Conservation (phyloP, 2,113 vertebrate species). For the Xiphophorus couchianus region DNA sequence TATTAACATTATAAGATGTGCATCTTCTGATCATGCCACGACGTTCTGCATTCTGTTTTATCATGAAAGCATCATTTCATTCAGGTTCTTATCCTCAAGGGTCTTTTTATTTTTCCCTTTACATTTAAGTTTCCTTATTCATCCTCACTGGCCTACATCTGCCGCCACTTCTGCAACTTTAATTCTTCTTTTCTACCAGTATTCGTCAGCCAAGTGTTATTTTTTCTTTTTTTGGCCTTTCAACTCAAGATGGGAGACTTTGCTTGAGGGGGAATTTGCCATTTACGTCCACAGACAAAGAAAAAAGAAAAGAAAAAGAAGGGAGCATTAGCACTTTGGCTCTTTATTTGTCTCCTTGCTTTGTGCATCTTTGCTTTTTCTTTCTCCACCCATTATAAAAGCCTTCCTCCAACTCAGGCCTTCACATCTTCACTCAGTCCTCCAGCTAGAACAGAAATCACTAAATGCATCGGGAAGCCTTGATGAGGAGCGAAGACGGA, state of each 20-base stretch:
- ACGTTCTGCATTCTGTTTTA: slow-evolving; percentile 34
- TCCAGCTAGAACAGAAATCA: slow-evolving; percentile 44
- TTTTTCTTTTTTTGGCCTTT: slow-evolving; percentile 58
- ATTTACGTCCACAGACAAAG: slow-evolving; percentile 70
- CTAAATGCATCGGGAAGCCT: slow-evolving; percentile 43
- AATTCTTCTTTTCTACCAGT: slow-evolving; percentile 38
- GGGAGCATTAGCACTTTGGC: slow-evolving; percentile 58
- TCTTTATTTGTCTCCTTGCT: slow-evolving; percentile 64
- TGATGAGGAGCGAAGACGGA: slow-evolving; percentile 28
- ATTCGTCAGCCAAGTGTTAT: slow-evolving; percentile 50
- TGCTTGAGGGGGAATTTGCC: slow-evolving; percentile 74
- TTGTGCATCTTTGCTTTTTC: slow-evolving; percentile 56
- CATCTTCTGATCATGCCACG: slow-evolving; percentile 43
- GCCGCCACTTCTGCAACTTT: slow-evolving; percentile 32
- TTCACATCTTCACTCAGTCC: slow-evolving; percentile 50
- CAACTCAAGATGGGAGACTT: slow-evolving; percentile 60
- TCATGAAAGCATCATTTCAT: slow-evolving; percentile 39
- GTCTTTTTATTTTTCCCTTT: slow-evolving; percentile 47
- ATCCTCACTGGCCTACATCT: slow-evolving; percentile 60
- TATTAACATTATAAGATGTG: slow-evolving; percentile 42
- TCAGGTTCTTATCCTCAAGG: slow-evolving; percentile 61
- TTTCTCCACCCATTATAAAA: slow-evolving; percentile 50
- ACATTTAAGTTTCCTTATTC: slow-evolving; percentile 54
- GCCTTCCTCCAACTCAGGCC: slow-evolving; percentile 55
- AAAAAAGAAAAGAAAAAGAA: slow-evolving; percentile 34